Conservation (phyloP, 1,140 invertebrate species). For the Ylistrum balloti region DNA sequence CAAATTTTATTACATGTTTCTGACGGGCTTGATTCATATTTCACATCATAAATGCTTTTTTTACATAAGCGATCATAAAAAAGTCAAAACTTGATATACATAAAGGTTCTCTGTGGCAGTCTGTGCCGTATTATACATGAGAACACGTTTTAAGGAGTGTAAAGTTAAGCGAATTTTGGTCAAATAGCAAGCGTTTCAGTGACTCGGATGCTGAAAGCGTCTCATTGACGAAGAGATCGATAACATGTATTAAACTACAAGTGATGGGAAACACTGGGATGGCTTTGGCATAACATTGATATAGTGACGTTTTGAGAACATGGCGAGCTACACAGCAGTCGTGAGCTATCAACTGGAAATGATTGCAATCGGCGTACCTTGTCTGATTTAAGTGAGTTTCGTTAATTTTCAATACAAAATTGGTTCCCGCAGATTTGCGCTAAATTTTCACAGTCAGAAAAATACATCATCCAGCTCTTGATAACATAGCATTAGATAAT, state of each 20-base stretch:
- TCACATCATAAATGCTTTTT: too few relatives aligned
- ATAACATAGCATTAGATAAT: too few relatives aligned
- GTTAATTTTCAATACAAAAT: not conserved
- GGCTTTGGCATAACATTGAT: not conserved
- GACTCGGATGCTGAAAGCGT: not conserved
- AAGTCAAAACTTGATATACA: too few relatives aligned
- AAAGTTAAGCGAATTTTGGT: too few relatives aligned
- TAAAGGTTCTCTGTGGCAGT: too few relatives aligned
- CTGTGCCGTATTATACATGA: too few relatives aligned
- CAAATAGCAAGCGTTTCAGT: not conserved
- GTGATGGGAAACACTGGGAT: not conserved
- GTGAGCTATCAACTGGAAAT: not conserved
- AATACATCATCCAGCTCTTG: too few relatives aligned
- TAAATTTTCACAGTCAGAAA: not conserved
- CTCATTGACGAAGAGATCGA: not conserved
- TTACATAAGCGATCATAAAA: too few relatives aligned
- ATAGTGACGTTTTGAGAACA: not conserved
- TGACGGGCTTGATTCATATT: too few relatives aligned
- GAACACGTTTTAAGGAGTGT: too few relatives aligned
- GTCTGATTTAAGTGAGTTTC: conserved; percentile 3
- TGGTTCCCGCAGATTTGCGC: not conserved
- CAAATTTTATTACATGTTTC: too few relatives aligned
- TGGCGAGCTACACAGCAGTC: not conserved
- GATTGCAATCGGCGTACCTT: not conserved
- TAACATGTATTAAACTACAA: not conserved